These are phyloP conservation scores for Hoplodrina ambigua DNA, from an alignment of 2,888 invertebrate genomes.

Conservation along the genomic window DNA sequence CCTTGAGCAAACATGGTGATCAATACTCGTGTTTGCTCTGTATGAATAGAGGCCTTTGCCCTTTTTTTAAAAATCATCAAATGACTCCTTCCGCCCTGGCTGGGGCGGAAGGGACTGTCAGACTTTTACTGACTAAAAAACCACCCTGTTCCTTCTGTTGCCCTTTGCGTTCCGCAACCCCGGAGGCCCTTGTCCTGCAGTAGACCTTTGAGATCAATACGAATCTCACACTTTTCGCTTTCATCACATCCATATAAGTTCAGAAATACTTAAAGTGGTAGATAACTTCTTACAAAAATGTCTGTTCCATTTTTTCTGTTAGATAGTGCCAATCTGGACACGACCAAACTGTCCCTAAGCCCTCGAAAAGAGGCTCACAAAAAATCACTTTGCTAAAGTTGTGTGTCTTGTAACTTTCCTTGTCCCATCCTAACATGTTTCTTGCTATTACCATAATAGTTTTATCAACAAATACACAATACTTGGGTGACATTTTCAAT, in stretches of 20 bases:
- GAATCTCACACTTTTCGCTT: background rate
- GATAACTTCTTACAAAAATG: background rate
- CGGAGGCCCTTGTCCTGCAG: too few relatives aligned
- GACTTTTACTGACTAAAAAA: too few relatives aligned
- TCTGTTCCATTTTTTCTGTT: background rate
- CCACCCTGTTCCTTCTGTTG: too few relatives aligned
- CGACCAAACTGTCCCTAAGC: background rate
- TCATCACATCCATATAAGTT: background rate
- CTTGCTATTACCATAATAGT: constrained; percentile 6
- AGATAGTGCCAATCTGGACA: background rate
- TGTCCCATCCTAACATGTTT: background rate
- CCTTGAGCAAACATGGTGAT: too few relatives aligned
- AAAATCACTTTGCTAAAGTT: constrained; percentile 1
- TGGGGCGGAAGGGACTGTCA: too few relatives aligned
- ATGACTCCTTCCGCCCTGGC: too few relatives aligned
- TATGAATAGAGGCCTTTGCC: too few relatives aligned
- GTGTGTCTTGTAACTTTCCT: background rate
- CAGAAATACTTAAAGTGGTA: background rate
- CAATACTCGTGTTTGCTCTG: too few relatives aligned
- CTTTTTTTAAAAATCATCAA: too few relatives aligned
- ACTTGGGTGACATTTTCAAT: constrained; percentile 51
- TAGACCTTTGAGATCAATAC: too few relatives aligned
- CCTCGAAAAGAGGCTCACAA: background rate
- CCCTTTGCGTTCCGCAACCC: too few relatives aligned
- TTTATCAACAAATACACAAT: constrained; percentile 16